Conservation (phyloP, 2,797 vertebrate genomes). For the Rhynchotus rufescens region DNA sequence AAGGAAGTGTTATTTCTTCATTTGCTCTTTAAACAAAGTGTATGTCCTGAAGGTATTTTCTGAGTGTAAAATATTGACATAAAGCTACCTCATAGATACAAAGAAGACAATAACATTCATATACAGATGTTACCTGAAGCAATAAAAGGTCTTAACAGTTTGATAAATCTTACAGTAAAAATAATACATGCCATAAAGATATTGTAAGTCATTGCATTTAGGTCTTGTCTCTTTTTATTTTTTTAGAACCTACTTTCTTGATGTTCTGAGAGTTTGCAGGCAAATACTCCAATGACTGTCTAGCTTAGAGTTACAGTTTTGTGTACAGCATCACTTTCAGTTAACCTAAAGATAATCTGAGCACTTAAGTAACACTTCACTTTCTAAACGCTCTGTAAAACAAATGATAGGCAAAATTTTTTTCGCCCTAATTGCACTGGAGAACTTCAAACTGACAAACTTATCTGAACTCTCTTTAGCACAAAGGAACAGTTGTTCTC, state of each 20-base stretch:
- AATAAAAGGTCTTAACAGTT: conserved; percentile 2
- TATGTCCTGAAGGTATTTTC: conserved; percentile 36
- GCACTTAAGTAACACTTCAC: neutral
- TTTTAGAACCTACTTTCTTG: neutral
- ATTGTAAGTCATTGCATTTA: neutral
- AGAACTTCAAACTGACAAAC: neutral
- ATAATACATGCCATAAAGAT: neutral
- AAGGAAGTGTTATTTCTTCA: conserved; percentile 11
- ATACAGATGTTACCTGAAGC: conserved; percentile 4
- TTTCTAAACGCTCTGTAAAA: neutral
- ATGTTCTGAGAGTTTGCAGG: neutral
- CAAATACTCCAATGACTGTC: neutral
- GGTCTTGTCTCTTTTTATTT: neutral
- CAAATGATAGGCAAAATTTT: neutral
- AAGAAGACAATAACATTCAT: conserved; percentile 5
- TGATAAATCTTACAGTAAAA: conserved; percentile 33
- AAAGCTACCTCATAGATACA: neutral
- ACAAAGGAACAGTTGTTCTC: neutral
- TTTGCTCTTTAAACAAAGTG: conserved; percentile 52
- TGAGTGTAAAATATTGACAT: conserved; percentile 37
- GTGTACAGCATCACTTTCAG: neutral
- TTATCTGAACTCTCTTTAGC: neutral
- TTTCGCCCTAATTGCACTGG: neutral
- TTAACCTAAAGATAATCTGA: neutral
- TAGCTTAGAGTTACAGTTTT: neutral